Evolutionary conservation across 2,797 vertebrate genomes (phyloP).

Genomic region (Ara ararauna): DNA sequence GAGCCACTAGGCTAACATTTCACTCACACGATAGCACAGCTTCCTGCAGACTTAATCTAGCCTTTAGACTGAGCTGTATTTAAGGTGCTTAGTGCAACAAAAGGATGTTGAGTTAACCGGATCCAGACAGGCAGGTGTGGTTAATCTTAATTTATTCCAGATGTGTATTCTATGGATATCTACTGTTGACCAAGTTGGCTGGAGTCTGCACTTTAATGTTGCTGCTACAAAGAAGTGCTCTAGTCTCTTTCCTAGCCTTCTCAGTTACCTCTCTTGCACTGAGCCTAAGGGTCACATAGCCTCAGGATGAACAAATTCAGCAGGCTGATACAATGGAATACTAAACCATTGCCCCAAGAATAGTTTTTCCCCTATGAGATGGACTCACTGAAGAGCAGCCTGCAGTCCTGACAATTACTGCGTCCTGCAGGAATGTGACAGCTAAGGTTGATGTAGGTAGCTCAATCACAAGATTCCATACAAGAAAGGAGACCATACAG

Average conservation of each 20-base stretch:
- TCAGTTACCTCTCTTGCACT: background rate
- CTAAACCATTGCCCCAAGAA: rapidly evolving
- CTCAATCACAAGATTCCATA: background rate
- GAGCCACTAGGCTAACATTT: background rate
- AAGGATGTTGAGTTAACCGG: rapidly evolving
- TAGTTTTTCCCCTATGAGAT: background rate
- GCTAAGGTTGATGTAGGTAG: background rate
- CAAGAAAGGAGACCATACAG: background rate
- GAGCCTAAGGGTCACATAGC: background rate
- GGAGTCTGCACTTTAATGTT: background rate
- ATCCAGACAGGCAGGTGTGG: background rate
- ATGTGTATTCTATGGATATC: background rate
- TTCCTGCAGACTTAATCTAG: background rate
- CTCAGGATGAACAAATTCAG: background rate
- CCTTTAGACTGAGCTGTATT: background rate
- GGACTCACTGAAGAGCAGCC: background rate
- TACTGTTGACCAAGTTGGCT: background rate
- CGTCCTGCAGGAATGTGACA: background rate
- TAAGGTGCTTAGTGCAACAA: background rate
- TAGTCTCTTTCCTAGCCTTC: background rate
- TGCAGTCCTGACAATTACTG: background rate
- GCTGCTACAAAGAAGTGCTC: background rate
- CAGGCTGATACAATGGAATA: background rate
- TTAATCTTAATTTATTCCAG: background rate
- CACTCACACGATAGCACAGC: background rate